These are phyloP conservation scores for Ips nitidus DNA, from an alignment of 1,140 invertebrate genomes.

Conservation along the genomic window DNA sequence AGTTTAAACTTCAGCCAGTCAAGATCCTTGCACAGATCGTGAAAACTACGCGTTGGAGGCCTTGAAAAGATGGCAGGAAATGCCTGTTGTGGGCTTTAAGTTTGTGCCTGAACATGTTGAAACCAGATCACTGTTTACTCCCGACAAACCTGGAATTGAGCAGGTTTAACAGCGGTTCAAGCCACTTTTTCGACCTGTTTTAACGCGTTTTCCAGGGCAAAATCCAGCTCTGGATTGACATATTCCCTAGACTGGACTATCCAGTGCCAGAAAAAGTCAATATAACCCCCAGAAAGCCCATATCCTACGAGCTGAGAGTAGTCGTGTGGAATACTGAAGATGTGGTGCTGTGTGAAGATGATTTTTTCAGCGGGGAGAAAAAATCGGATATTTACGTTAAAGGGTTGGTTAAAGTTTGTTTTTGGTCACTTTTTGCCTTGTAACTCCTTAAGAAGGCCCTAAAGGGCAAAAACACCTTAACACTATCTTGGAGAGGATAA, in stretches of 20 bases:
- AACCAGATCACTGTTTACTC: slow-evolving; percentile 76
- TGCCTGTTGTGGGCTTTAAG: slow-evolving; percentile 72
- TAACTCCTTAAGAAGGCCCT: too few species aligned
- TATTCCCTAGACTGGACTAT: slow-evolving; percentile 70
- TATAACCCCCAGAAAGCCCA: slow-evolving; percentile 73
- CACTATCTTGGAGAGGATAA: too few species aligned
- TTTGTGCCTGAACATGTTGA: slow-evolving; percentile 90
- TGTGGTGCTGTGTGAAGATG: slow-evolving; percentile 73
- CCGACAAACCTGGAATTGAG: slow-evolving; percentile 76
- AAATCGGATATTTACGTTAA: slow-evolving; percentile 86
- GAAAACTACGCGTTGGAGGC: slow-evolving; percentile 71
- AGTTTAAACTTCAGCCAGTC: slow-evolving; percentile 27
- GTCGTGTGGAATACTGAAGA: slow-evolving; percentile 81
- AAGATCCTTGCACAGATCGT: slow-evolving; percentile 24
- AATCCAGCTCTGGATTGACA: slow-evolving; percentile 88
- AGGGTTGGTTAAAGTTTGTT: slow-evolving; percentile 60
- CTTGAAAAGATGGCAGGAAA: slow-evolving; percentile 69
- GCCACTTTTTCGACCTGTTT: slow-evolving; percentile 2
- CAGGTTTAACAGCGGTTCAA: slow-evolving; percentile 59
- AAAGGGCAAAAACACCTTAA: too few species aligned
- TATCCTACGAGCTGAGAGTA: slow-evolving; percentile 79
- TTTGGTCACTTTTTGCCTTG: too few species aligned
- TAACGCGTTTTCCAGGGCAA: slow-evolving; percentile 65
- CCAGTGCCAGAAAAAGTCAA: slow-evolving; percentile 65
- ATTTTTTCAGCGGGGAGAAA: slow-evolving; percentile 77